Evolutionary conservation across 2,113 vertebrate genomes (phyloP), one percentile per base, ranked within the genome.

Genomic region (Peromyscus maniculatus): DNA sequence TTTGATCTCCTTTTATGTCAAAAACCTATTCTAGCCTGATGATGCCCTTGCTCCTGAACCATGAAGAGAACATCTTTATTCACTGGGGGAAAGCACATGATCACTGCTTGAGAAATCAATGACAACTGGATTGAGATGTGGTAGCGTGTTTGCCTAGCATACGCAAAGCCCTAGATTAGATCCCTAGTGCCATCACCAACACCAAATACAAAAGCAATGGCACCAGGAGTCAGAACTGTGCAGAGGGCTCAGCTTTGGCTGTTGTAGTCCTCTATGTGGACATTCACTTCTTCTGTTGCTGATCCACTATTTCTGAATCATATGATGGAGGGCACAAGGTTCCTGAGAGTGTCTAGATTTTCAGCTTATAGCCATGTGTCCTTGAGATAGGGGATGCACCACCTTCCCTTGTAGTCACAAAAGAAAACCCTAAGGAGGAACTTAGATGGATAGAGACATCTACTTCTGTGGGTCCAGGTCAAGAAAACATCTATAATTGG

Each of bases 361-460:
- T 84, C 62, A 59, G 69, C 2, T 62, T 7, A 49, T 19, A 79
- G 19, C 24, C 12, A 64, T 11, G 16, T 46, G 39, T 12, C 13
- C 28, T 59, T 74, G 77, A 62, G 57, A 91, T 43, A 67, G 15
- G 13, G n/a, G 36, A 36, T 6, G 26, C 31, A 72, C 12, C 49
- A 22, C 59, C 26, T 78, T 72, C 66, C 43, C 72, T 78, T 83
- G 43, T 71, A 26, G 2, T 10, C 5, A 72, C 46, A 31, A 11
- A 46, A 59, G 92, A 94, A 80, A 66, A 74, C 57, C 28, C 66
- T 46, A 90, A 88, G 26, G 15, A 94, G 78, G 24, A 87, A 64
- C 12, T 21, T 86, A 26, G 31, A 5, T 19, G 79, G 17, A 52
- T 46, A 75, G n/a, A 74, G 22, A 3, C 43, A n/a, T 10, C 2